These are phyloP conservation scores for Dendropsophus ebraccatus DNA, from an alignment of 2,113 vertebrate genomes.

Conservation along the genomic window DNA sequence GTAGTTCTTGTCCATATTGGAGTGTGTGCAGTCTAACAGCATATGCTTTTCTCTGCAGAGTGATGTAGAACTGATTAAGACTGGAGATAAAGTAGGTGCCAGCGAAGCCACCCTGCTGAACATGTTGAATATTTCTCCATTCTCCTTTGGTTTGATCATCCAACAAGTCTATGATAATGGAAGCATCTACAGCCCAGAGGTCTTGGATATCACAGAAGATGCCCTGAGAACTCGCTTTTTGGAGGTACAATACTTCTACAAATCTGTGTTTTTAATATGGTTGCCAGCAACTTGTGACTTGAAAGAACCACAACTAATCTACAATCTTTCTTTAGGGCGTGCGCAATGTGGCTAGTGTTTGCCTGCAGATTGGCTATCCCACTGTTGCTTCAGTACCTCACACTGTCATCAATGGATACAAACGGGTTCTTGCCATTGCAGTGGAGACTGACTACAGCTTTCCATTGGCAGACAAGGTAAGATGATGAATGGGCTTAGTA, in stretches of 20 bases:
- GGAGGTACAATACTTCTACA: constrained; percentile 77
- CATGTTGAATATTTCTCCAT: constrained; percentile 99
- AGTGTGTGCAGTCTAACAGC: neutral
- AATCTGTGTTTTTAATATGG: no score
- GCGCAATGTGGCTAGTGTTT: constrained; percentile 94
- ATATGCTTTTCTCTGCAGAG: constrained; percentile 73
- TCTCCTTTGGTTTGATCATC: constrained; percentile 94
- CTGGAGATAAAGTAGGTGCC: constrained; percentile 96
- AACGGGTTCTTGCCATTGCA: constrained; percentile 90
- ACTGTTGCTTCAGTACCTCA: constrained; percentile 95
- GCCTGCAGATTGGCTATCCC: constrained; percentile 96
- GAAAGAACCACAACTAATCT: neutral
- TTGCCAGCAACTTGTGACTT: neutral
- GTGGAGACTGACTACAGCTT: constrained; percentile 95
- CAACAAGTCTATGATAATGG: constrained; percentile 98
- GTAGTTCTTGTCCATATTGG: neutral
- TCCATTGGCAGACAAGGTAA: constrained; percentile 96
- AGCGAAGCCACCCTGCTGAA: constrained; percentile 96
- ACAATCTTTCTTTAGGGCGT: constrained; percentile 79
- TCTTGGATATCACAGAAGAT: constrained; percentile 96
- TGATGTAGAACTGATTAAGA: constrained; percentile 91
- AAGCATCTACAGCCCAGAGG: constrained; percentile 97
- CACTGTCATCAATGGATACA: constrained; percentile 94
- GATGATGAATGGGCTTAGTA: neutral
- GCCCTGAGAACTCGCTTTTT: constrained; percentile 89